phyloP scores from a whole-genome alignment of 2,113 vertebrate genomes.

The Tamias sibiricus region DNA sequence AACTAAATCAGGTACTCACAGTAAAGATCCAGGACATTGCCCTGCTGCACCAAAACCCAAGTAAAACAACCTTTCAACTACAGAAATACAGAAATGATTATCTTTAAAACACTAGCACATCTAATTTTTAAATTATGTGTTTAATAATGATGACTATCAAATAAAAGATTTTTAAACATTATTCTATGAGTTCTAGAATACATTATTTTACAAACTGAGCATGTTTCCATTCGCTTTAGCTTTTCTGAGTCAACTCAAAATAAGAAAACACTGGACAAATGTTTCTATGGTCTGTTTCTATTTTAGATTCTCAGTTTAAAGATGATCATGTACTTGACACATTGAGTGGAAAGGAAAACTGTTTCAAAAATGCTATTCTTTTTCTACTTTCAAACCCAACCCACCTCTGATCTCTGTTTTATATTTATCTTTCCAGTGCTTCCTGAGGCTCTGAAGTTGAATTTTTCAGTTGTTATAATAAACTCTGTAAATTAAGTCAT shows the following conservation, averaged over 20 bases:
- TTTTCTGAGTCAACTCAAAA: neutral
- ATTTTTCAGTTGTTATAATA: too few relatives aligned
- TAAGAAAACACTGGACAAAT: neutral
- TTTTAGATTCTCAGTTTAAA: neutral
- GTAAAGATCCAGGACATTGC: neutral
- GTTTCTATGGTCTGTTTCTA: neutral
- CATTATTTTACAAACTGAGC: neutral
- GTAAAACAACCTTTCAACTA: neutral
- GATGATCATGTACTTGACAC: neutral
- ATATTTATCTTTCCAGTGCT: neutral
- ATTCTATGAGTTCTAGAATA: neutral
- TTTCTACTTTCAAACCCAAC: neutral
- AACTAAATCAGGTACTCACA: neutral
- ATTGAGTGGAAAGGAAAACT: neutral
- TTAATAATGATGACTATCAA: neutral
- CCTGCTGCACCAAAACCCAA: neutral
- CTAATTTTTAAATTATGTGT: neutral
- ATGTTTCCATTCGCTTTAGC: neutral
- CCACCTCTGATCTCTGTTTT: neutral
- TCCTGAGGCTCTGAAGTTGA: too few relatives aligned
- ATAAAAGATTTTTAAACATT: neutral
- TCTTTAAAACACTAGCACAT: slow-evolving; percentile 26
- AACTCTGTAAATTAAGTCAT: too few relatives aligned
- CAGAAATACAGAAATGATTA: neutral
- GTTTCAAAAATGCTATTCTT: neutral